Base-by-base conservation (phyloP, 2,113 vertebrate species). In the Octodon degus region DNA sequence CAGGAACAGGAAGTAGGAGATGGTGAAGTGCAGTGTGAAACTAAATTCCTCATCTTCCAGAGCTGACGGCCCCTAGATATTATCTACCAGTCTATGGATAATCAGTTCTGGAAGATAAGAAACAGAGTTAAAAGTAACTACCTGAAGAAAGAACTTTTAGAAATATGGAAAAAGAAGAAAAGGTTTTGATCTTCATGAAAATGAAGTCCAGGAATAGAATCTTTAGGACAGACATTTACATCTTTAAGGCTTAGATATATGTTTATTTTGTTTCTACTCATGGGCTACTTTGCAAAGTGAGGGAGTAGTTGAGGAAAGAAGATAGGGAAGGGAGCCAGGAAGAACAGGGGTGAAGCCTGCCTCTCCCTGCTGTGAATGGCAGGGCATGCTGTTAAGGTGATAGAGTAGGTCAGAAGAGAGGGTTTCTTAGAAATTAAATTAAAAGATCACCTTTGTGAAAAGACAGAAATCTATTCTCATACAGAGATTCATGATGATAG, bases 61-160 rank as follows among this genome's bases (percentile, higher is more conserved):
- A 85, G 63, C 34, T 77, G 16, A 90, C 17, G n/a, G 58, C 62
- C 47, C 63, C n/a, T 1, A 68, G 89, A 62, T 7, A 22, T 43
- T 37, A 24, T 34, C 62, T 88, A 34, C n/a, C 43, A 47, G 12
- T 63, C 27, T 47, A 16, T 22, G 79, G 53, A 25, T 43, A 72
- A 60, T 94, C 37, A 60, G 34, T 77, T 84, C 79, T 60, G 84
- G 91, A 89, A 92, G 74, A 55, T 62, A 82, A 92, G 80, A 93
- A 63, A 47, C 37, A 60, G 53, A 72, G 0, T 55, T 84, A 30
- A 13, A 62, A 77, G 65, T 13, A 83, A 67, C 50, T 62, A 72
- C 27, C 22, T 30, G 43, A 47, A 91, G 16, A 67, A 40, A 88
- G 20, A 62, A 13, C 32, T 74, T 95, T 74, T n/a, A 40, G 47